Conservation (phyloP, 1,140 invertebrate genomes). For the Limonius californicus region DNA sequence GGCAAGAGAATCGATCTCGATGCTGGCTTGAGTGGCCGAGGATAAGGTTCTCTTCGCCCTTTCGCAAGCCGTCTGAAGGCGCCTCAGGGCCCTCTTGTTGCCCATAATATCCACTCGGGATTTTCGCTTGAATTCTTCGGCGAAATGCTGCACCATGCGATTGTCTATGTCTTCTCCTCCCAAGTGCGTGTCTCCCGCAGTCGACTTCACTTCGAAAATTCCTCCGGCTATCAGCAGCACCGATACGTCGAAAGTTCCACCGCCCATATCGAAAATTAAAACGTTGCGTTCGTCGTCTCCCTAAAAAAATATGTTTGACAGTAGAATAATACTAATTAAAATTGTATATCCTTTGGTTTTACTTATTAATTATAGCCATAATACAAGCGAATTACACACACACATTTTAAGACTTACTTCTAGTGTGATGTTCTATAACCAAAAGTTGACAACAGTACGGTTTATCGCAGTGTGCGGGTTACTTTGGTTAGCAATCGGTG, state of each 20-base stretch:
- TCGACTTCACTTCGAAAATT: conserved; percentile 55
- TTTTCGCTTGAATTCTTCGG: conserved; percentile 52
- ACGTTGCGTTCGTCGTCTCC: conserved; percentile 56
- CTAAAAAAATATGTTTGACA: no score
- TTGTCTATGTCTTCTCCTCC: conserved; percentile 78
- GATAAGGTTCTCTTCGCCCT: conserved; percentile 80
- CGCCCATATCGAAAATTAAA: conserved; percentile 56
- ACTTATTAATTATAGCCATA: no score
- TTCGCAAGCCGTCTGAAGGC: conserved; percentile 63
- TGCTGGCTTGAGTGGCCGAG: conserved; percentile 62
- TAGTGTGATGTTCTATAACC: no score
- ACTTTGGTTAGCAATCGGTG: no score
- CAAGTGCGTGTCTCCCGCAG: conserved; percentile 59
- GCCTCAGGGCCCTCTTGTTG: conserved; percentile 47
- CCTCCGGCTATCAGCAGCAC: conserved; percentile 66
- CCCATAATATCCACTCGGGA: conserved; percentile 37
- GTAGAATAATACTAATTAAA: no score
- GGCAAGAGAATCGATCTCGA: conserved; percentile 69
- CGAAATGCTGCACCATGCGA: conserved; percentile 76
- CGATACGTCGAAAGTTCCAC: conserved; percentile 64
- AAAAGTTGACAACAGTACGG: no score
- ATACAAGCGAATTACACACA: no score
- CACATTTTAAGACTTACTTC: no score
- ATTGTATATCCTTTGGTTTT: no score
- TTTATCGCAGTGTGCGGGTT: no score